These are phyloP conservation scores for Papilio machaon DNA, from an alignment of 1,140 invertebrate genomes.

Conservation along the genomic window DNA sequence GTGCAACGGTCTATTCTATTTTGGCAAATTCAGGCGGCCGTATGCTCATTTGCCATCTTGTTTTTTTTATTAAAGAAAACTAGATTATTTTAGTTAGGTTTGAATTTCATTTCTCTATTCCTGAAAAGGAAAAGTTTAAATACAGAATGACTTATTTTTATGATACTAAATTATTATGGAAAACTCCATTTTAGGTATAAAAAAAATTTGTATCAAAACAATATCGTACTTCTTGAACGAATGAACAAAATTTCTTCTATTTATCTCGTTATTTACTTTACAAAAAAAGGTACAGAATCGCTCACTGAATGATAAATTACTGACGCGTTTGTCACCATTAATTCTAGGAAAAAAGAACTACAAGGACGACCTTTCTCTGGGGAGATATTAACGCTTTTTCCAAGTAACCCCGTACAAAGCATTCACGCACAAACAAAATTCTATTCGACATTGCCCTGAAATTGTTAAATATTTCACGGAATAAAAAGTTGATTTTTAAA, in stretches of 20 bases:
- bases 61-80: no score
- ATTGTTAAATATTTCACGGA: no score
- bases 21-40: no score
- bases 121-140: no score
- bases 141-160: no score
- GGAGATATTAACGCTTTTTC: neutral
- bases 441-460: neutral
- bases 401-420: neutral
- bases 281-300: neutral
- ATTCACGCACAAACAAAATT: neutral
- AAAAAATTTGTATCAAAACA: no score
- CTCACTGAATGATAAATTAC: slow-evolving; percentile 13
- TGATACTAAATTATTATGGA: neutral
- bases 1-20: no score
- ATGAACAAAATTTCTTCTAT: neutral
- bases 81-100: no score
- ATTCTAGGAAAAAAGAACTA: neutral
- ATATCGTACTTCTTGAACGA: neutral
- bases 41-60: no score
- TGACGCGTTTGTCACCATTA: slow-evolving; percentile 1
- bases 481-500: no score
- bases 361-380: neutral
- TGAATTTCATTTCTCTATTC: no score
- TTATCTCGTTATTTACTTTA: neutral
- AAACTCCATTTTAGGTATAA: neutral